Evolutionary conservation across 2,797 vertebrate species (phyloP).

Genomic region (Austrolebias charrua): DNA sequence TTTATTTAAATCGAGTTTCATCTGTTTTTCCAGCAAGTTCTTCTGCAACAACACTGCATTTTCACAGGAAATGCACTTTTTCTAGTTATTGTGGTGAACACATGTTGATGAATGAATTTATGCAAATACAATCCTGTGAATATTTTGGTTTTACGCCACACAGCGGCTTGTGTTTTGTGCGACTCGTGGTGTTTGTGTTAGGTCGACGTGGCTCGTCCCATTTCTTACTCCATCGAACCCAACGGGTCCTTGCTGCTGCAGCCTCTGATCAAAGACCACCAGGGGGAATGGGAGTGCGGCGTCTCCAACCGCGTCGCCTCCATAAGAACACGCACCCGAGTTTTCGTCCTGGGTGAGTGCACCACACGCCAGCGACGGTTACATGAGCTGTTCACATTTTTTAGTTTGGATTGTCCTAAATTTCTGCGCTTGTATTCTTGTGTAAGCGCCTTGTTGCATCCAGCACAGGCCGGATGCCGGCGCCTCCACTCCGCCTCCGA

Average conservation of each 20-base stretch:
- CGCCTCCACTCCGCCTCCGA: constrained; percentile 54
- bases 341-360: constrained; percentile 88
- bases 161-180: too few relatives aligned
- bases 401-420: constrained; percentile 17
- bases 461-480: constrained; percentile 23
- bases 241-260: constrained; percentile 86
- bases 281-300: constrained; percentile 88
- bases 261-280: constrained; percentile 88
- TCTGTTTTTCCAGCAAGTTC: too few relatives aligned
- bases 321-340: constrained; percentile 72
- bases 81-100: too few relatives aligned
- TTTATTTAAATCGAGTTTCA: too few relatives aligned
- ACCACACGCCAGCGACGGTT: constrained; percentile 9
- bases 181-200: too few relatives aligned
- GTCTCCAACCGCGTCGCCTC: constrained; percentile 84
- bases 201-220: constrained; percentile 74
- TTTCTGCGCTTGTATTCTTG: constrained; percentile 16
- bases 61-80: too few relatives aligned
- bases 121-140: too few relatives aligned
- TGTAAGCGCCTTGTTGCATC: constrained; percentile 14
- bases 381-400: constrained; percentile 23
- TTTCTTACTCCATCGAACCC: constrained; percentile 72
- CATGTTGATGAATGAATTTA: too few relatives aligned
- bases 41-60: too few relatives aligned
- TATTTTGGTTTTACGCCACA: too few relatives aligned